A percentile compares a stretch with the other conserved stretches of the same genome.
These are phyloP conservation scores for Flabesymbios commensalis DNA, from an alignment of 2,888 invertebrate genomes.

Conservation along the genomic window DNA sequence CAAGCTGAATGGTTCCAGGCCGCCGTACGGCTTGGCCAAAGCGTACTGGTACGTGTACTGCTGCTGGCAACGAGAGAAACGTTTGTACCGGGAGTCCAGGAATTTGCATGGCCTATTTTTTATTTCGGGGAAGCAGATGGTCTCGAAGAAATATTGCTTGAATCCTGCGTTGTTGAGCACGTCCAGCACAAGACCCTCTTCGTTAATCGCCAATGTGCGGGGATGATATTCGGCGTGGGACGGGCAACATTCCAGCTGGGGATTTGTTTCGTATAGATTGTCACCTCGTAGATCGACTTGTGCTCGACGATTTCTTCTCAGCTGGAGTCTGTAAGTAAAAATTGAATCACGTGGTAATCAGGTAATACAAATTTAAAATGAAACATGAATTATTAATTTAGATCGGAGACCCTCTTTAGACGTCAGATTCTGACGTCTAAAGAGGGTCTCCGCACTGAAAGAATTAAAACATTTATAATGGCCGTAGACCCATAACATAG, in stretches of 20 bases:
- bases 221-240: conserved; percentile 77
- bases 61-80: conserved; percentile 79
- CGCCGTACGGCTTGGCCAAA: conserved; percentile 69
- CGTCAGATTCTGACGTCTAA: no score
- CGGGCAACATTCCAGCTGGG: conserved; percentile 75
- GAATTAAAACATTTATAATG: no score
- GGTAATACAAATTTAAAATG: no score
- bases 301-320: no score
- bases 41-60: conserved; percentile 84
- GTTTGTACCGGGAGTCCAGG: conserved; percentile 72
- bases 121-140: conserved; percentile 75
- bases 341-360: no score
- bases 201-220: conserved; percentile 77
- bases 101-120: conserved; percentile 76
- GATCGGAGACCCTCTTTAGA: no score
- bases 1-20: conserved; percentile 70
- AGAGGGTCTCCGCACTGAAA: no score
- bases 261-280: conserved; percentile 19
- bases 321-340: no score
- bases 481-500: no score
- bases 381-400: no score
- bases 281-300: conserved; percentile 14
- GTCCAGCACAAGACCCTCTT: conserved; percentile 68
- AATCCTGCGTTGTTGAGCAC: conserved; percentile 72
- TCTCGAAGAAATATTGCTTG: conserved; percentile 72